Base-by-base conservation (phyloP, 1,140 invertebrate species). In the Chymomyza costata region DNA sequence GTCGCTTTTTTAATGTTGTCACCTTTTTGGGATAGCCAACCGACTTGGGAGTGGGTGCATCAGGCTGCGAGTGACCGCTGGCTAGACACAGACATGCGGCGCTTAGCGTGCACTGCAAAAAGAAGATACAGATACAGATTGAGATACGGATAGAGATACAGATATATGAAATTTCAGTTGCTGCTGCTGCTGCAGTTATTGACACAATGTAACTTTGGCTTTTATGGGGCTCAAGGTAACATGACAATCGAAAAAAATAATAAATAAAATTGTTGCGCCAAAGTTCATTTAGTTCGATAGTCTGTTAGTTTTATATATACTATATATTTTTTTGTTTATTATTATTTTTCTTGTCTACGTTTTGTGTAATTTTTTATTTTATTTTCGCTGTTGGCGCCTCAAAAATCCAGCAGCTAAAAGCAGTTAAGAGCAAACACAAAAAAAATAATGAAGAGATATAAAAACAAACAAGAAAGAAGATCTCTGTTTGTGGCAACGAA, bases 21-120 rank as follows among this genome's bases (percentile, higher is more conserved):
- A 82, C 82, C 46, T 84, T 84, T 18, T 84, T 84, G 17, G 82
- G 82, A 48, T 84, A 84, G 25, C 57, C 53, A 31, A 44, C 41
- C 16, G 63, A 53, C 6, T 80, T 78, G 2, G n/a, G n/a, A n/a
- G 51, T 50, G 1, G 44, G 56, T 5, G 54, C 10, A 21, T 60
- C 63, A 6, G 67, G 43, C 15, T 60, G 56, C 5, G 18, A 54
- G 18, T 81, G 28, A 7, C 62, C 59, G 38, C 32, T 71, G 39
- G 38, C 54, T 34, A 76, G 28, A 41, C 71, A 71, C 19, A 80
- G 30, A n/a, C n/a, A n/a, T 15, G 55, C 43, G 16, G 39, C 67
- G 58, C 67, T 67, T 2, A 80, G 34, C 11, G 65, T 66, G 65
- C 58, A 67, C 73, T 69, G 52, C 1, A 65, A 66, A 17, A 16